A percentile compares a stretch with the other conserved stretches of the same genome.
These are phyloP conservation scores for Venusia cambrica DNA, from an alignment of 2,888 invertebrate species.

Conservation along the genomic window DNA sequence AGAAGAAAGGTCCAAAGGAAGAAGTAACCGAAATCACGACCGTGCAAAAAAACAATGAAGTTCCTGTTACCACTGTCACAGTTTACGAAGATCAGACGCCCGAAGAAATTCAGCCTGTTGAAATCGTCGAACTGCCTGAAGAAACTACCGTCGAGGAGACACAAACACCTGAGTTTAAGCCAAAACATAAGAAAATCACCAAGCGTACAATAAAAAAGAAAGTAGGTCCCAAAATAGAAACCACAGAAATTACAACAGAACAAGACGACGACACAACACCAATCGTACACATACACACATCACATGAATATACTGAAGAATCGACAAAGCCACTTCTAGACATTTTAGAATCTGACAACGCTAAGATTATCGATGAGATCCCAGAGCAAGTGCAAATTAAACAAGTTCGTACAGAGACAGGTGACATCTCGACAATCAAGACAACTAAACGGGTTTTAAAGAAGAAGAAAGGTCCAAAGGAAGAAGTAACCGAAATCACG, in stretches of 20 bases:
- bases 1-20: conserved; percentile 31
- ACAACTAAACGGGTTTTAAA: no score
- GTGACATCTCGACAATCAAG: no score
- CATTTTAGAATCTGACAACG: conserved; percentile 28
- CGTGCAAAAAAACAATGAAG: conserved; percentile 28
- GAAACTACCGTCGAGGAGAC: conserved; percentile 48
- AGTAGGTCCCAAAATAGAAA: conserved; percentile 35
- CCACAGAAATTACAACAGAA: conserved; percentile 18
- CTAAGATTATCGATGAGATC: no score
- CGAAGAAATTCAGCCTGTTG: conserved; percentile 8
- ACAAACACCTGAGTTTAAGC: conserved; percentile 34
- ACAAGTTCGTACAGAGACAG: no score
- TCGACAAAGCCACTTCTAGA: conserved; percentile 10
- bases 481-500: no score
- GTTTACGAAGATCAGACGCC: conserved; percentile 24
- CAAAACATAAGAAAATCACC: conserved; percentile 34
- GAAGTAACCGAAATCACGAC: conserved; percentile 37
- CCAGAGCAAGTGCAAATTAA: no score
- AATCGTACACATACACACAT: conserved; percentile 34
- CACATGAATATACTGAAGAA: conserved; percentile 12
- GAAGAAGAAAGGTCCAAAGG: no score
- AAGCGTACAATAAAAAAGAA: conserved; percentile 35
- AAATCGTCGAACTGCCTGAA: conserved; percentile 18
- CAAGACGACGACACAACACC: conserved; percentile 36
- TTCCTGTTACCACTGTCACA: conserved; percentile 44